phyloP scores from a whole-genome alignment of 2,113 vertebrate species.

The Nerophis ophidion region DNA sequence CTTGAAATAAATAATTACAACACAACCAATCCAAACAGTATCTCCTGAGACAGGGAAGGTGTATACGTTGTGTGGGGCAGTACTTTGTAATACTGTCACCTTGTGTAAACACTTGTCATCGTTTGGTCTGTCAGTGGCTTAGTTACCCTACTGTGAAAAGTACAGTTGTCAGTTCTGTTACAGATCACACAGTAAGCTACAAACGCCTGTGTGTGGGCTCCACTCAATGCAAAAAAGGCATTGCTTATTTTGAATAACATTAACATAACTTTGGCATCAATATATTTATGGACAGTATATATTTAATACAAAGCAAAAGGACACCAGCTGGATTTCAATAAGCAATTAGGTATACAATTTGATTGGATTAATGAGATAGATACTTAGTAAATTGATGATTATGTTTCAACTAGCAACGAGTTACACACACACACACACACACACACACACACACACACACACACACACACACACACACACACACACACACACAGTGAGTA shows the following conservation, averaged over 20 bases:
- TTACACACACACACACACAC: no score
- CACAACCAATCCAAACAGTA: background rate
- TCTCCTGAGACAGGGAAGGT: background rate
- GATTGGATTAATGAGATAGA: no score
- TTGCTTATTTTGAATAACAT: background rate
- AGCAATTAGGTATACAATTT: no score
- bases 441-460: no score
- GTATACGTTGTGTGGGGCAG: background rate
- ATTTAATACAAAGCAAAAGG: no score
- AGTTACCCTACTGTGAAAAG: conserved; percentile 12
- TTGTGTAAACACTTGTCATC: conserved; percentile 26
- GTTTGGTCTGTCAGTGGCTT: conserved; percentile 19
- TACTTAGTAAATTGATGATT: no score
- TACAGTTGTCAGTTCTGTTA: conserved; percentile 18
- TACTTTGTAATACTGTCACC: background rate
- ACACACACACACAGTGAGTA: no score
- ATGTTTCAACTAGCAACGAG: no score
- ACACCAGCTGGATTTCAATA: no score
- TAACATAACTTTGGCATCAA: background rate
- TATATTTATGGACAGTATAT: no score
- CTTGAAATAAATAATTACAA: background rate
- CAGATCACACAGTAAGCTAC: conserved; percentile 3
- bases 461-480: no score
- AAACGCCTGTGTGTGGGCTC: conserved; percentile 5
- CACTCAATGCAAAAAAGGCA: background rate